Evolutionary conservation across 1,140 invertebrate genomes (phyloP).

Genomic region (Lineus longissimus): DNA sequence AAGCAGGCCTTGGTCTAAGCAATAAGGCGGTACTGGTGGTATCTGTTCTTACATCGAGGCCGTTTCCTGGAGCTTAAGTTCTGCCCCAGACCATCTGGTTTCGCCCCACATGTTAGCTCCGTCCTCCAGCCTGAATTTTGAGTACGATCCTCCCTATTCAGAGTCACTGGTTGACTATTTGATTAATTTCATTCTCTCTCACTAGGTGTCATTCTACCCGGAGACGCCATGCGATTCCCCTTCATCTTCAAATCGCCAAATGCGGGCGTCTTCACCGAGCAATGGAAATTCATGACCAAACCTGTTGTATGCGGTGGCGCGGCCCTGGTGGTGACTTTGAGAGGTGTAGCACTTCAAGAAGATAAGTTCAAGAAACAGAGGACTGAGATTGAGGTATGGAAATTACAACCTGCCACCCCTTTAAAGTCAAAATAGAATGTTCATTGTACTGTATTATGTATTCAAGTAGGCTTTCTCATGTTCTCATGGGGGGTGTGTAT

Average conservation of each 20-base stretch:
- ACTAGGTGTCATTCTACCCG: constrained; percentile 50
- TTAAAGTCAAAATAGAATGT: no score
- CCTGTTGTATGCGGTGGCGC: constrained; percentile 48
- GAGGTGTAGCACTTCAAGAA: constrained; percentile 48
- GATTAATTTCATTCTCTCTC: neutral
- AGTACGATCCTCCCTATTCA: neutral
- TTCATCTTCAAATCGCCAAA: constrained; percentile 54
- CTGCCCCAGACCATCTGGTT: no score
- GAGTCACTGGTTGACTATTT: no score
- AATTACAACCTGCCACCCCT: neutral
- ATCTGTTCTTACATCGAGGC: no score
- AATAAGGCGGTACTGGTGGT: no score
- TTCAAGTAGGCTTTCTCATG: no score
- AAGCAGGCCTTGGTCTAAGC: no score
- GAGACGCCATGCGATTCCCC: constrained; percentile 47
- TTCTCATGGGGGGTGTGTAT: no score
- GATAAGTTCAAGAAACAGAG: constrained; percentile 44
- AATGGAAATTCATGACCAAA: constrained; percentile 51
- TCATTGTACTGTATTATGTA: no score
- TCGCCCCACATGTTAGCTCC: no score
- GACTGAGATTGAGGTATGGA: constrained; percentile 42
- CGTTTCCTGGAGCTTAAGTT: no score
- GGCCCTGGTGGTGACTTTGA: constrained; percentile 43
- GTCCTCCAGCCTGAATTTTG: neutral
- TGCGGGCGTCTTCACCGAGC: constrained; percentile 51